Evolutionary conservation across 2,888 invertebrate species (phyloP), one percentile per base, ranked within the genome.

Genomic region (Tortricodes alternella): DNA sequence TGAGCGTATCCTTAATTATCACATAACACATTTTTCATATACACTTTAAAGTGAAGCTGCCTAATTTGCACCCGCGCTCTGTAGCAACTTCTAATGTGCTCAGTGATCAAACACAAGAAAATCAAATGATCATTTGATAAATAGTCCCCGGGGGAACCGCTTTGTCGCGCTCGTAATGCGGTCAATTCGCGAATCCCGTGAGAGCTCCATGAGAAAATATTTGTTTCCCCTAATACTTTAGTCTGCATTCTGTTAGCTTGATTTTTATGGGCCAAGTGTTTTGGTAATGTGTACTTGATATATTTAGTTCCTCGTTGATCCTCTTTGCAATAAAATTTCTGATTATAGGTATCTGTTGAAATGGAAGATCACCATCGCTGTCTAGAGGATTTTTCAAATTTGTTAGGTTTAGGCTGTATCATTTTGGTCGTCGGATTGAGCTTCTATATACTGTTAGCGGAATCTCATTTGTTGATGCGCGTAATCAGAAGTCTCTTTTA

Each of bases 111-210:
- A 91, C 87, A 91, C 90, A 91, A 91, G 90, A 89, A 91, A 91
- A 91, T 91, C 90, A 91, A 91, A 91, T 89, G 91, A 91, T 91
- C 88, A 91, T 91, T 91, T 91, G 91, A 91, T 91, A 90, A 91
- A 91, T 91, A 81, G 88, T 84, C 84, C 82, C 81, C 64, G 71
- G 76, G 83, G 85, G 77, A 59, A 62, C 72, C 64, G 71, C 71
- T 67, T 68, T 70, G 68, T 67, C 71, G 73, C 74, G 73, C 80
- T 74, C 73, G 80, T 88, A 86, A 88, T 86, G 87, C 81, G 89
- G 89, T 88, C 88, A 87, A 76, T 71, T 76, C 63, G 71, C 73
- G 65, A 50, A 52, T 57, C 55, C 58, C 61, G 52, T 18, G 32
- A 48, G 53, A 48, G 48, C 21, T 19, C 44, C 53, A 78, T 84